These are phyloP conservation scores for Heloderma charlesbogerti DNA, from an alignment of 2,113 vertebrate species.

Conservation along the genomic window DNA sequence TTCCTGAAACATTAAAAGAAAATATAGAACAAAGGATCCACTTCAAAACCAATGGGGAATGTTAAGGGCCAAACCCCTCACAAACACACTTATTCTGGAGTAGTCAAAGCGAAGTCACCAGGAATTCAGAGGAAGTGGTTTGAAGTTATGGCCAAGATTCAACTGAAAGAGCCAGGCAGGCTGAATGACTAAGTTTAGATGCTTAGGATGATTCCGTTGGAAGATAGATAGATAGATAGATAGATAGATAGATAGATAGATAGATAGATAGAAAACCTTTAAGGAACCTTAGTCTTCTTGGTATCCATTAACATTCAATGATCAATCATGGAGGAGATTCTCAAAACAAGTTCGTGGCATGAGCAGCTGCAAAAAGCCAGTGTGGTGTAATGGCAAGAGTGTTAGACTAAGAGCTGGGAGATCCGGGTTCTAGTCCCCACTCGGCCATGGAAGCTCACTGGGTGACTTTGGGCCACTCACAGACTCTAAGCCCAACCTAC, in stretches of 20 bases:
- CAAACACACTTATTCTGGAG: neutral
- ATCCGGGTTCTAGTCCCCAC: no score
- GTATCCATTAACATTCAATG: neutral
- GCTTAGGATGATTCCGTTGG: neutral
- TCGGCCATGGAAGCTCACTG: no score
- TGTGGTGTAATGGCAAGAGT: no score
- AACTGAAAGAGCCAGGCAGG: neutral
- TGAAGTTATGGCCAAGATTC: neutral
- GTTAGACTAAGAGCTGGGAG: no score
- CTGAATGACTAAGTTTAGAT: neutral
- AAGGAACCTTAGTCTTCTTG: neutral
- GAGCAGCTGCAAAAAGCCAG: no score
- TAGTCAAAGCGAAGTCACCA: neutral
- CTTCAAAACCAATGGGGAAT: neutral
- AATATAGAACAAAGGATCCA: neutral
- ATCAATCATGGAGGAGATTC: neutral
- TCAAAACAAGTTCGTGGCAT: neutral
- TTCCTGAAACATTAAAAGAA: neutral
- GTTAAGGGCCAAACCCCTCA: neutral
- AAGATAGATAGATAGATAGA: no score
- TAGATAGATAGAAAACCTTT: no score
- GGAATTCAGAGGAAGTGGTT: neutral
- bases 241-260: no score
- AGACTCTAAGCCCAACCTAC: no score
- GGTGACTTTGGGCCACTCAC: no score